Conservation (phyloP, 2,113 vertebrate species). For the Dasypus novemcinctus region DNA sequence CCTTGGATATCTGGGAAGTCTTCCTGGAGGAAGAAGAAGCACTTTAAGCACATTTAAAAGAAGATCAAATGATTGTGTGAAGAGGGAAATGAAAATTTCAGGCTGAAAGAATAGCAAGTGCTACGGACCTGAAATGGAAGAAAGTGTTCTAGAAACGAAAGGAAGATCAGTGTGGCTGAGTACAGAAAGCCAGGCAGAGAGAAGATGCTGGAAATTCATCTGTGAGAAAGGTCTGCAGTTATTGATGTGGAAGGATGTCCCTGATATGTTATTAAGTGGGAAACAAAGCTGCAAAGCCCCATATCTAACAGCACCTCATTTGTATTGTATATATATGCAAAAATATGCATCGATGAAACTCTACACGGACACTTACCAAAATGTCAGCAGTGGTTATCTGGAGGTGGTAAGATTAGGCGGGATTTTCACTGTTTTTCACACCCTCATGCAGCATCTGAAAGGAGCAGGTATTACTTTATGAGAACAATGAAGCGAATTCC, state of each 20-base stretch:
- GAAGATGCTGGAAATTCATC: background rate
- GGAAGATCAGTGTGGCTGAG: no score
- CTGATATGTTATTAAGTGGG: accelerated
- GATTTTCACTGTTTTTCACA: background rate
- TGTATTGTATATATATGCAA: accelerated
- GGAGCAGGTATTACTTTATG: background rate
- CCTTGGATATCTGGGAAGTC: background rate
- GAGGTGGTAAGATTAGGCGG: accelerated
- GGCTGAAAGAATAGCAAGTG: background rate
- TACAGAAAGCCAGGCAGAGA: background rate
- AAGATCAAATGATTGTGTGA: background rate
- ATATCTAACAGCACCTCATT: background rate
- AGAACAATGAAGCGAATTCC: background rate
- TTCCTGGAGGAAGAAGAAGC: background rate
- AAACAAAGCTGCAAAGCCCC: background rate
- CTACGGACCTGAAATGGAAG: background rate
- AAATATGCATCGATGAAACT: background rate
- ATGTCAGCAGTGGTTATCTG: background rate
- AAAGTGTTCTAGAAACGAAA: background rate
- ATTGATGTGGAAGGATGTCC: background rate
- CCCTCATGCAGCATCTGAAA: background rate
- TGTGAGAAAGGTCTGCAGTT: background rate
- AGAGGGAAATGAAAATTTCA: background rate
- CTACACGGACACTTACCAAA: accelerated
- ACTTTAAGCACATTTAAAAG: background rate